phyloP scores from a whole-genome alignment of 2,888 invertebrate species.

The Digitonthophagus gazella region DNA sequence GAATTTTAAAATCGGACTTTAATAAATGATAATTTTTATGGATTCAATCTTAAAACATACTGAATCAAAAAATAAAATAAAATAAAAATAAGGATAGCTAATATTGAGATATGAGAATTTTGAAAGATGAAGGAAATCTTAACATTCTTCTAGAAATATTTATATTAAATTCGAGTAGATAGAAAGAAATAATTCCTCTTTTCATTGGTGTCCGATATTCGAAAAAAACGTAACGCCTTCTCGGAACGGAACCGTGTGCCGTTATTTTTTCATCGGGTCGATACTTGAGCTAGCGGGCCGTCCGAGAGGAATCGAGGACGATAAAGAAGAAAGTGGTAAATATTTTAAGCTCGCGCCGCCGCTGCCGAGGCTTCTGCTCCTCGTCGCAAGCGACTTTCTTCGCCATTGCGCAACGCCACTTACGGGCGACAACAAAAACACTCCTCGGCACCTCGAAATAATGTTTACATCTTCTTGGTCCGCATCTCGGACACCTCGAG shows the following conservation, averaged over 20 bases:
- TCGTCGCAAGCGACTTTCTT: conserved; percentile 12
- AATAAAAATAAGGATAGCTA: too few relatives aligned
- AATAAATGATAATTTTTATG: too few relatives aligned
- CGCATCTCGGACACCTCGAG: neutral
- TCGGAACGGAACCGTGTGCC: conserved; percentile 5
- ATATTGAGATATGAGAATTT: too few relatives aligned
- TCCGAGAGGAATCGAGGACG: conserved; percentile 11
- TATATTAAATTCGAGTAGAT: too few relatives aligned
- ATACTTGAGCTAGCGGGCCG: conserved; percentile 9
- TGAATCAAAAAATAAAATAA: too few relatives aligned
- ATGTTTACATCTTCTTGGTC: neutral
- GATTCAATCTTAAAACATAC: too few relatives aligned
- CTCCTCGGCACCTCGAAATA: neutral
- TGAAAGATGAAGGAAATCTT: too few relatives aligned
- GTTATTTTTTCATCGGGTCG: conserved; percentile 10
- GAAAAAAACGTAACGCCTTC: conserved; percentile 4
- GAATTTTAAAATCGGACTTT: neutral
- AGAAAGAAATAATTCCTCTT: too few relatives aligned
- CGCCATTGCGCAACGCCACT: conserved; percentile 9
- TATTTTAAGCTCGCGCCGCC: conserved; percentile 10
- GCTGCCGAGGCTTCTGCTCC: neutral
- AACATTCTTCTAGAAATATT: too few relatives aligned
- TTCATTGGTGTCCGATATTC: too few relatives aligned
- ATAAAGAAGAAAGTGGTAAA: conserved; percentile 17
- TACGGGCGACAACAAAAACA: conserved; percentile 8